Percentiles rank a stretch among this genome's conserved stretches.
Evolutionary conservation across 2,797 vertebrate species (phyloP).

Genomic region (Erithacus rubecula): DNA sequence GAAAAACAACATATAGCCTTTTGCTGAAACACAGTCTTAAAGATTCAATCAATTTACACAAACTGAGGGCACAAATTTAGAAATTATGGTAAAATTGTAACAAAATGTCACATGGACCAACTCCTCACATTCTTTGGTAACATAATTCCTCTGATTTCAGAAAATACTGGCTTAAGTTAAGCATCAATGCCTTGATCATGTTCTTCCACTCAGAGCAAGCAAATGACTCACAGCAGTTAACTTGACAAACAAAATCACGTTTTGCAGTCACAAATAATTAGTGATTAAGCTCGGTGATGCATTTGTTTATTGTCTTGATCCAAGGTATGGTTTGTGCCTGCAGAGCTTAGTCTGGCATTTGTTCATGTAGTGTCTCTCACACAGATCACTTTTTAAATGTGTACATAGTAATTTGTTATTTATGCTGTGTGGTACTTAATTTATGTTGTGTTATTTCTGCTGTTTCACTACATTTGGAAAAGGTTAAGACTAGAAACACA

Average conservation of each 20-base stretch:
- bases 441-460: background rate
- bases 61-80: background rate
- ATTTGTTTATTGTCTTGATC: background rate
- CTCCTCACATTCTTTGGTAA: background rate
- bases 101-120: background rate
- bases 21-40: background rate
- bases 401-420: background rate
- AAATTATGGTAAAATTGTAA: background rate
- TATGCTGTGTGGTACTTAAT: background rate
- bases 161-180: background rate
- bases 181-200: background rate
- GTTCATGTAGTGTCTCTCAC: background rate
- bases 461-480: background rate
- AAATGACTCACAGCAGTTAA: constrained; percentile 16
- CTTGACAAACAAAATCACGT: background rate
- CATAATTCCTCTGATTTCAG: background rate
- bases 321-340: background rate
- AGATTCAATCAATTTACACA: background rate
- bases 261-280: background rate
- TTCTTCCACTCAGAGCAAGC: background rate
- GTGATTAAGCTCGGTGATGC: background rate
- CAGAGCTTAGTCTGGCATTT: background rate
- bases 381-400: background rate
- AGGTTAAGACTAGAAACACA: background rate
- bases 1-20: background rate